phyloP scores from a whole-genome alignment of 2,888 invertebrate genomes.

The Tiliacea citrago region DNA sequence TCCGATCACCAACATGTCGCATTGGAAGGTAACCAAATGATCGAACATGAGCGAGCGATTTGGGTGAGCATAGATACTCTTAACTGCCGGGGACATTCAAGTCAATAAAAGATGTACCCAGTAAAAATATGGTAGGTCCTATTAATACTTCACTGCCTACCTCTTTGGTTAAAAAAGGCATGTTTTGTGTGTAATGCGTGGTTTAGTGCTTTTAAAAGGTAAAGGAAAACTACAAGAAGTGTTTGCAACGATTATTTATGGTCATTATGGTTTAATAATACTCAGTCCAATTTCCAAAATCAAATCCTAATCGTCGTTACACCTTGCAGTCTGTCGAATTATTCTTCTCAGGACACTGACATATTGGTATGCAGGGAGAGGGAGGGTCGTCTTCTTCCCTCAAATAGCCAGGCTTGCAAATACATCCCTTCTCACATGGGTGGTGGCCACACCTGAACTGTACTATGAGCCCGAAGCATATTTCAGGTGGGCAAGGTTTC shows the following conservation, averaged over 20 bases:
- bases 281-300: background rate
- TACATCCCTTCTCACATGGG: constrained; percentile 43
- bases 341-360: constrained; percentile 52
- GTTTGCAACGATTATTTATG: background rate
- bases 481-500: constrained; percentile 66
- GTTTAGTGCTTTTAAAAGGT: background rate
- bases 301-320: background rate
- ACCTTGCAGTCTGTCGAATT: constrained; percentile 35
- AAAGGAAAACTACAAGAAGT: constrained; percentile 3
- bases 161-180: background rate
- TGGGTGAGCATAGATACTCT: no score
- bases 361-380: constrained; percentile 45
- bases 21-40: no score
- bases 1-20: no score
- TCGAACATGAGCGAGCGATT: no score
- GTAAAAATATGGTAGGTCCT: no score
- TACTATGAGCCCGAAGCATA: constrained; percentile 61
- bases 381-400: constrained; percentile 30
- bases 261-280: no score
- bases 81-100: no score
- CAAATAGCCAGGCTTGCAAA: constrained; percentile 43
- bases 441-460: constrained; percentile 56
- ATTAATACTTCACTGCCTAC: background rate
- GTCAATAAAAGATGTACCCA: no score
- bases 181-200: no score